A percentile compares a stretch with the other conserved stretches of the same genome.
Evolutionary conservation across 2,797 vertebrate genomes (phyloP).

Genomic region (Silurus aristotelis): DNA sequence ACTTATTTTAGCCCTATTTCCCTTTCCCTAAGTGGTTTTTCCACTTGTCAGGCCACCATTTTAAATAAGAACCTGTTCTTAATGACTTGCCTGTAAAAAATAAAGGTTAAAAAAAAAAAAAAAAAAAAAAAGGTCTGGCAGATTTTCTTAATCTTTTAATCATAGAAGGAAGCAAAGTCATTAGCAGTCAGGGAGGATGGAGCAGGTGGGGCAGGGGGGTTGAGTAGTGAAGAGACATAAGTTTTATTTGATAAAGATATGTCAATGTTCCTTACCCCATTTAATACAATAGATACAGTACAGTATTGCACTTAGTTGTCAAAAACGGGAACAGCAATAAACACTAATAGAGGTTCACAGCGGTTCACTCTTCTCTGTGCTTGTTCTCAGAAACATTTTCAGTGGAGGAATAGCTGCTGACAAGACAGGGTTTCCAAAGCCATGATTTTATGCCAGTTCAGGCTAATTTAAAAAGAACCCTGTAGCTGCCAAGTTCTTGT

Average conservation of each 20-base stretch:
- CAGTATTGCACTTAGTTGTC: background rate
- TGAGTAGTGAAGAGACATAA: too few species aligned
- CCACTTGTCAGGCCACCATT: too few species aligned
- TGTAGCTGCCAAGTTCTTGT: background rate
- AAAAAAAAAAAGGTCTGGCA: too few species aligned
- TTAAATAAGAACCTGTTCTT: too few species aligned
- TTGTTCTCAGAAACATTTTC: background rate
- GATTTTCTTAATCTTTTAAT: too few species aligned
- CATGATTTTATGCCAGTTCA: background rate
- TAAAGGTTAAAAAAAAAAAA: too few species aligned
- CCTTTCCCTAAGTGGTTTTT: too few species aligned
- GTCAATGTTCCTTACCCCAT: background rate
- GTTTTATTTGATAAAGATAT: background rate
- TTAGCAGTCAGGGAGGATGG: too few species aligned
- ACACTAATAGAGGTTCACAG: background rate
- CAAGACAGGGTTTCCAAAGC: background rate
- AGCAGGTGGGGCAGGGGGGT: too few species aligned
- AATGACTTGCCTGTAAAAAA: too few species aligned
- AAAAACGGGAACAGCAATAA: background rate
- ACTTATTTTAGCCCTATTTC: too few species aligned
- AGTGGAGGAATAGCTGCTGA: background rate
- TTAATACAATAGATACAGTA: background rate
- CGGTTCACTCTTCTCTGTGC: background rate
- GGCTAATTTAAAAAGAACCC: background rate
- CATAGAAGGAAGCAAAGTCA: too few species aligned